phyloP scores from a whole-genome alignment of 2,797 vertebrate genomes.

The Dallia pectoralis region DNA sequence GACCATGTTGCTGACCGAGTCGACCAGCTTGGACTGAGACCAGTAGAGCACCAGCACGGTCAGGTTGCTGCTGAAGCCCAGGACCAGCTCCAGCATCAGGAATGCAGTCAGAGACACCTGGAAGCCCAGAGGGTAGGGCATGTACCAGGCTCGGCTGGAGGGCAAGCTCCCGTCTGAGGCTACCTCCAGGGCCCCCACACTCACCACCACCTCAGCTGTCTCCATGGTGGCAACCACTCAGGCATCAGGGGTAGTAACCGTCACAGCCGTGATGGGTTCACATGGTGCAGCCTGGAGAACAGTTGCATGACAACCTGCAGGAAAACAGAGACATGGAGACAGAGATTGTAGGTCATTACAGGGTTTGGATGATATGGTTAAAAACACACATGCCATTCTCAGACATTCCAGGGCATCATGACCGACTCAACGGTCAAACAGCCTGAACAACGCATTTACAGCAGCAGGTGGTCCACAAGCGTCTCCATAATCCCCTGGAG shows the following conservation, averaged over 20 bases:
- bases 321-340: constrained; percentile 34
- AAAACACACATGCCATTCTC: constrained; percentile 37
- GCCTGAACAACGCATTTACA: not conserved
- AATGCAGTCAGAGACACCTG: constrained; percentile 78
- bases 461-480: not conserved
- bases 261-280: constrained; percentile 49
- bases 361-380: constrained; percentile 13
- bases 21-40: constrained; percentile 79
- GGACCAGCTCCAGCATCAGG: constrained; percentile 75
- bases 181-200: constrained; percentile 34
- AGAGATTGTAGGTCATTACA: constrained; percentile 39
- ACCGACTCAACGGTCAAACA: not conserved
- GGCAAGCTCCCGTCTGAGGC: constrained; percentile 40
- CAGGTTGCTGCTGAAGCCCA: constrained; percentile 80
- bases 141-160: constrained; percentile 41
- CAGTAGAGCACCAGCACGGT: constrained; percentile 80
- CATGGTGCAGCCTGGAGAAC: constrained; percentile 57
- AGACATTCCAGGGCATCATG: constrained; percentile 10
- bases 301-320: constrained; percentile 52
- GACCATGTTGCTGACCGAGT: constrained; percentile 85
- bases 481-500: not conserved
- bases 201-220: constrained; percentile 47
- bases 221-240: constrained; percentile 64
- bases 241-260: constrained; percentile 52
- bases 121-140: constrained; percentile 74